Evolutionary conservation across 1,140 invertebrate genomes (phyloP), one percentile per base, ranked within the genome.

Genomic region (Agrilus planipennis): DNA sequence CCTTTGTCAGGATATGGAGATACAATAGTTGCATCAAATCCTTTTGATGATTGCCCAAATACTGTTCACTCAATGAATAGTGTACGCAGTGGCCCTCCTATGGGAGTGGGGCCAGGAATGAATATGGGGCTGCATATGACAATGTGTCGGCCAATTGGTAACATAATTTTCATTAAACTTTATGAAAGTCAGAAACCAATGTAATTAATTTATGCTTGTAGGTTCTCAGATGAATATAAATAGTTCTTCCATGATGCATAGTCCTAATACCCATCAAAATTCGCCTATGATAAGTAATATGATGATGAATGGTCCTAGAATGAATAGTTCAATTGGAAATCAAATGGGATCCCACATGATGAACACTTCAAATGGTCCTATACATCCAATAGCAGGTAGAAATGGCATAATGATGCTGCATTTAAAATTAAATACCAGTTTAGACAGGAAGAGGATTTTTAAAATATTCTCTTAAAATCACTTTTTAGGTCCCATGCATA

Each of bases 11-110:
- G 85, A 36, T 91, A 88, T 65, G 89, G 88, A 27, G 89, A 93
- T 56, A 92, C 89, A 30, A 90, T 95, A 55, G 78, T 93, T 44
- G 90, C 89, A 22, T 90, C 85, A 39, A 94, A 94, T 68, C 90
- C 90, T 18, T 94, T 96, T 65, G 91, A 96, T 65, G 91, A 96
- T 55, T 86, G 81, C 9, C 85, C 88, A 16, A 72, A 77, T 65
- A 54, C 75, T 51, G 64, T 70, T 60, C 61, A 67, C 66, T 51
- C 69, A 64, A 59, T 72, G 51, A 70, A 70, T 28, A 78, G 74
- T 64, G 78, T 79, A 64, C 68, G 65, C 51, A 69, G 70, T 45
- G 65, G 66, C 4, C 67, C 69, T 22, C 50, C 50, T 29, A 57
- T 56, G 57, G 52, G 53, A 23, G 57, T 58, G 52, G 58, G 54